phyloP scores from a whole-genome alignment of 2,797 vertebrate genomes.

The Enteromius afrohamiltoni region DNA sequence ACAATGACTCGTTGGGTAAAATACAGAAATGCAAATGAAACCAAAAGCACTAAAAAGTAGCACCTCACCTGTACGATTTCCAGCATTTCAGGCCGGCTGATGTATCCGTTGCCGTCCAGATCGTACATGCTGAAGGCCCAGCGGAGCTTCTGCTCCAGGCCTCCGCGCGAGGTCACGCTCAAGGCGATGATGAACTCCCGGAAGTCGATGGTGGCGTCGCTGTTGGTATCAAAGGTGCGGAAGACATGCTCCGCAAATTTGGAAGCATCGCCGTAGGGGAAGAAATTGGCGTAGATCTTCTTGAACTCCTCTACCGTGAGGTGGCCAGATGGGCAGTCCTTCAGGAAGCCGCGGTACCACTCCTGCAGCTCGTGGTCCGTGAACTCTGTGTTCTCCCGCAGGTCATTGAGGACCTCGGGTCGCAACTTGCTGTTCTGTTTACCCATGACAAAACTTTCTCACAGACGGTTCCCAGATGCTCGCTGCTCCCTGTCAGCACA shows the following conservation, averaged over 20 bases:
- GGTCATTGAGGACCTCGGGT: slow-evolving; percentile 83
- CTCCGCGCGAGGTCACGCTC: slow-evolving; percentile 82
- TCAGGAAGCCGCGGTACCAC: slow-evolving; percentile 86
- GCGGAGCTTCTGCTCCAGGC: slow-evolving; percentile 83
- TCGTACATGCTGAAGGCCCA: slow-evolving; percentile 88
- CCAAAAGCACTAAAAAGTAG: slow-evolving; percentile 12
- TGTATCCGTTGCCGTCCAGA: slow-evolving; percentile 84
- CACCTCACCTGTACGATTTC: slow-evolving; percentile 83
- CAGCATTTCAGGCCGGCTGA: slow-evolving; percentile 84
- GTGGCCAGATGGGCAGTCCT: slow-evolving; percentile 84
- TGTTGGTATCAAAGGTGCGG: slow-evolving; percentile 84
- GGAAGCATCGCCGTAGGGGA: slow-evolving; percentile 83
- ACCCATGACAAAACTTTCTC: slow-evolving; percentile 71
- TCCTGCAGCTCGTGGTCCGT: slow-evolving; percentile 84
- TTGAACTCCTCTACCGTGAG: slow-evolving; percentile 85
- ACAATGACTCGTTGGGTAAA: slow-evolving; percentile 70
- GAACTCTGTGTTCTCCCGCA: slow-evolving; percentile 84
- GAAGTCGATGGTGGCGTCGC: slow-evolving; percentile 83
- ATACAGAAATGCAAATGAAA: slow-evolving; percentile 62
- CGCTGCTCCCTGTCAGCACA: slow-evolving; percentile 32
- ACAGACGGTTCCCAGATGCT: slow-evolving; percentile 16
- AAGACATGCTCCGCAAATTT: slow-evolving; percentile 85
- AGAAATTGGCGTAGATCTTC: slow-evolving; percentile 87
- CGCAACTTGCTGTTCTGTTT: slow-evolving; percentile 87
- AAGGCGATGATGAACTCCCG: slow-evolving; percentile 85